Evolutionary conservation across 2,888 invertebrate genomes (phyloP), one percentile per base, ranked within the genome.

Genomic region (Antitype chi): DNA sequence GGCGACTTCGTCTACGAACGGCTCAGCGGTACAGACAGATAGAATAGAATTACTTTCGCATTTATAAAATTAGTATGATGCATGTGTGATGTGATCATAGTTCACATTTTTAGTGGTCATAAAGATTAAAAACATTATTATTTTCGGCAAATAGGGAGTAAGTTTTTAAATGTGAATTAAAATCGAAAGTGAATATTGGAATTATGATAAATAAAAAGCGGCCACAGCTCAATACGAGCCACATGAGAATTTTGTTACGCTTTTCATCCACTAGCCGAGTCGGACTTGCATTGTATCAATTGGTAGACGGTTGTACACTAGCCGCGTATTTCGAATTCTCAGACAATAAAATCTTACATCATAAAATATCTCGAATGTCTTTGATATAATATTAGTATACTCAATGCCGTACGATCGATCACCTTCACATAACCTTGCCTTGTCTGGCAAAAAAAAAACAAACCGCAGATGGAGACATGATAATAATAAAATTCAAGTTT

Each of bases 381-480:
- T 25, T 60, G 79, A 53, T 11, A 53, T 70, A 79, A 57, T 38
- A 25, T 59, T 60, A 77, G 32, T 32, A n/a, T 32, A 7, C 9
- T 59, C 57, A 78, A 66, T 73, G 59, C 7, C 38, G 38, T n/a
- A 20, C 32, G 47, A 66, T 81, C 15, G 66, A 74, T 38, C 47
- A 74, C 74, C 74, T 74, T 81, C 59, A 20, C 9, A 32, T 47
- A 47, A 47, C 47, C 32, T 60, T 66, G 59, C 47, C 25, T 60
- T 66, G 59, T 66, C 15, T 38, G 25, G 5, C 25, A 52, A 73
- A 78, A 53, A 62, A 62, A 70, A 32, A 9, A 6, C 49, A 25
- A 25, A 43, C 9, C 9, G 47, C 11, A 32, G n/a, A 23, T 32
- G 23, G 15, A 32, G 11, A 47, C 8, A 25, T 20, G 43, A 28